Evolutionary conservation across 2,888 invertebrate genomes (phyloP), one percentile per base, ranked within the genome.

Genomic region (Cephus pulcher): DNA sequence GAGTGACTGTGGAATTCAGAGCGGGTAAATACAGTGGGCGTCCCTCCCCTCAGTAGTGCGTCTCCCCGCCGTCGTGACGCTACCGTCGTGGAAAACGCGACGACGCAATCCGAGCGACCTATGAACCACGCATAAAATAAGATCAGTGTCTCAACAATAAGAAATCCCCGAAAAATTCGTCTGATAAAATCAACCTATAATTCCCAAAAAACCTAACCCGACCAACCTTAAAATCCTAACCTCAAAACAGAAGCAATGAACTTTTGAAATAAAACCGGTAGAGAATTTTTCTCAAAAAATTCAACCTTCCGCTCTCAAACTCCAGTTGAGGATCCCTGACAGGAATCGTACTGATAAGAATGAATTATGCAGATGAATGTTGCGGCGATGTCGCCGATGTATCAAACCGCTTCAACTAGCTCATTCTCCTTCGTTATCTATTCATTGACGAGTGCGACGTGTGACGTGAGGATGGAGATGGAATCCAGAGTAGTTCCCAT

Each of bases 371-470:
- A 87, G 87, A 90, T 90, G 89, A 88, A 89, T 89, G 88, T 89
- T 89, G 88, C 87, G 89, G 89, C 88, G 89, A 89, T 88, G 90
- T 90, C 90, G 90, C 90, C 89, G 90, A 89, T 89, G 88, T 89
- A 89, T 90, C 88, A 89, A 88, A 87, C 88, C 86, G 90, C 85
- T 88, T 88, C 89, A 90, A 90, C 91, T 90, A 86, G 88, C 90
- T 90, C 90, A 90, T 90, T 90, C 90, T 88, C 88, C 90, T 90
- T 90, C 89, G 90, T 90, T 90, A 88, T 90, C 89, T 89, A 89
- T 88, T 91, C 91, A 90, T 91, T 91, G 90, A 89, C 90, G 86
- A 87, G 87, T 83, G 84, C 89, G 88, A 89, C 89, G 87, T 89
- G 86, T 84, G 85, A 89, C 88, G 87, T 88, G 89, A 89, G 87